Conservation (phyloP, 2,888 invertebrate genomes). For the Ellobium chinense region DNA sequence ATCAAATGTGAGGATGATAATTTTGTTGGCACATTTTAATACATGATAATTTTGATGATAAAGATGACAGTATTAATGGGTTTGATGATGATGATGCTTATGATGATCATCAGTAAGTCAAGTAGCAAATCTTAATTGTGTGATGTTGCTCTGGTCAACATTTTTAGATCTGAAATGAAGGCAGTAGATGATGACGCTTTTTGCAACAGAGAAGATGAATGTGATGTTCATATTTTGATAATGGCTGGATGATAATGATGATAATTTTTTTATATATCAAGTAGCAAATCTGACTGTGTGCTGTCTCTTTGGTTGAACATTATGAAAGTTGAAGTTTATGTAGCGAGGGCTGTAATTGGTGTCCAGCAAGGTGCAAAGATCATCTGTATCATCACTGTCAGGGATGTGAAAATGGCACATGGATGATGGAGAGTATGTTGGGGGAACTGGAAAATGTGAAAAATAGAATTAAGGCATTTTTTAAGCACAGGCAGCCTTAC, state of each 20-base stretch:
- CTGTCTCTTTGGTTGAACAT: not conserved
- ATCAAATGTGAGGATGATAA: no score
- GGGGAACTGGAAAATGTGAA: constrained; percentile 22
- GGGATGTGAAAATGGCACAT: constrained; percentile 23
- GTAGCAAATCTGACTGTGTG: constrained; percentile 8
- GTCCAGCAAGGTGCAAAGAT: constrained; percentile 43
- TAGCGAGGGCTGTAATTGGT: constrained; percentile 63
- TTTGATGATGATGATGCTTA: constrained; percentile 40
- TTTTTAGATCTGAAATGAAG: no score
- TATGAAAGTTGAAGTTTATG: constrained; percentile 57
- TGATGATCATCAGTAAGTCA: no score
- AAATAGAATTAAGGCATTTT: no score
- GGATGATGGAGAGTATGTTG: constrained; percentile 20
- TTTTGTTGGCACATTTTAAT: no score
- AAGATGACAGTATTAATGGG: not conserved
- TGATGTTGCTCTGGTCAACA: no score
- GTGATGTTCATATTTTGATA: not conserved
- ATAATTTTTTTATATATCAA: not conserved
- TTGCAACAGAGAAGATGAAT: no score
- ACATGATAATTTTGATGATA: not conserved
- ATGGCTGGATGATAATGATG: not conserved
- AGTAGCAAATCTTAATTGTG: no score
- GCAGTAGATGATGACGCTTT: no score
- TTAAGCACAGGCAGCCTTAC: no score
- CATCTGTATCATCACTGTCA: constrained; percentile 41